These are phyloP conservation scores for Tolypeutes matacus DNA, from an alignment of 2,797 vertebrate genomes.

Conservation along the genomic window DNA sequence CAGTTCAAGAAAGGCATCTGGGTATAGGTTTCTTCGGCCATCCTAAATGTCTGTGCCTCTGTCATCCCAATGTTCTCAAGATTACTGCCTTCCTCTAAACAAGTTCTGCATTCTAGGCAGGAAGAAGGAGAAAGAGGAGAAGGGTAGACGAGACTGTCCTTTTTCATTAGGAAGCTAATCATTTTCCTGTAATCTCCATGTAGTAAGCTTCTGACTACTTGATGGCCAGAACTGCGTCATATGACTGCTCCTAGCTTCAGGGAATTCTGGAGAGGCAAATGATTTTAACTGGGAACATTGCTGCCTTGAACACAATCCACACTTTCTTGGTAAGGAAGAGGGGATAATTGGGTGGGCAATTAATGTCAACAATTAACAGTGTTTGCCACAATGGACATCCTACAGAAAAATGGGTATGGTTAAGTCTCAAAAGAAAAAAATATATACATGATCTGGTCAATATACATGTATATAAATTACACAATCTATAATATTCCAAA, in stretches of 20 bases:
- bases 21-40: neutral
- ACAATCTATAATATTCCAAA: neutral
- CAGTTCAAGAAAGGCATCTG: neutral
- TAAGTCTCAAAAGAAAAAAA: neutral
- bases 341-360: neutral
- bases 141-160: neutral
- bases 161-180: neutral
- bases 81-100: neutral
- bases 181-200: neutral
- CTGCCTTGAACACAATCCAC: neutral
- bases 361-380: neutral
- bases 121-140: neutral
- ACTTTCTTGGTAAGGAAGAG: neutral
- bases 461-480: neutral
- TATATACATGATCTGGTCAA: neutral
- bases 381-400: neutral
- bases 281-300: neutral
- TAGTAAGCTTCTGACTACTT: neutral
- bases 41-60: neutral
- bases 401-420: neutral
- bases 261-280: neutral
- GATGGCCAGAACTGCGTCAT: neutral
- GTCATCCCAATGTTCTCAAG: neutral
- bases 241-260: neutral
- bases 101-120: neutral